Conservation (phyloP, 2,113 vertebrate genomes). For the Epinephelus lanceolatus region DNA sequence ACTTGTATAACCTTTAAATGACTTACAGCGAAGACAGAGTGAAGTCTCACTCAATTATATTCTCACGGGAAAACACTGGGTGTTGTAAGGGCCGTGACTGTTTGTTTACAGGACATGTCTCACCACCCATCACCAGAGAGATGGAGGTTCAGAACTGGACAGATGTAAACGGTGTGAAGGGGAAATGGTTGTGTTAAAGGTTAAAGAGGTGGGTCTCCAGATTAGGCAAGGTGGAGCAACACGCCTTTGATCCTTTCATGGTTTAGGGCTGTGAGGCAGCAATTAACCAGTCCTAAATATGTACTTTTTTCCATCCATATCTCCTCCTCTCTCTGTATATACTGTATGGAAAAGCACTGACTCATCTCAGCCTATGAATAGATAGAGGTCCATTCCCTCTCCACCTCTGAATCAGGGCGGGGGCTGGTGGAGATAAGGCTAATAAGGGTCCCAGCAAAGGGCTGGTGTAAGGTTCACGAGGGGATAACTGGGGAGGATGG, state of each 20-base stretch:
- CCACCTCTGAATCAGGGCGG: slow-evolving; percentile 43
- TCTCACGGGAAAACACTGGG: slow-evolving; percentile 50
- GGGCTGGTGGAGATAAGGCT: slow-evolving; percentile 59
- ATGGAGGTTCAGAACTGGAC: slow-evolving; percentile 18
- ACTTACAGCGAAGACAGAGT: slow-evolving; percentile 6
- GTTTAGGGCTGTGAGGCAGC: background rate
- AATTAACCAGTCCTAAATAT: slow-evolving; percentile 39
- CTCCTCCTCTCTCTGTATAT: background rate
- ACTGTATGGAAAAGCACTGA: slow-evolving; percentile 41
- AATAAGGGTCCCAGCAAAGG: slow-evolving; percentile 57
- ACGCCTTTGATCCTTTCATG: background rate
- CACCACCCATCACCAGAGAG: slow-evolving; percentile 15
- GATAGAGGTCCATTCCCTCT: slow-evolving; percentile 54
- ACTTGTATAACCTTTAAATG: background rate
- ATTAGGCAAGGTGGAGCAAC: background rate
- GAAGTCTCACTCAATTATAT: slow-evolving; percentile 28
- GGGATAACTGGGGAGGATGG: slow-evolving; percentile 34
- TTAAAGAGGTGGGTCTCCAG: background rate
- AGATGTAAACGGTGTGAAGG: slow-evolving; percentile 5
- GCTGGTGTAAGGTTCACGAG: slow-evolving; percentile 24
- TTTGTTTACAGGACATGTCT: slow-evolving; percentile 23
- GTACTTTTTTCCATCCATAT: background rate
- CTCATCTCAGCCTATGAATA: slow-evolving; percentile 68
- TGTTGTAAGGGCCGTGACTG: slow-evolving; percentile 38
- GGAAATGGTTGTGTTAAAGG: slow-evolving; percentile 19